Evolutionary conservation across 2,888 invertebrate genomes (phyloP), one percentile per base, ranked within the genome.

Genomic region (Timema podura): DNA sequence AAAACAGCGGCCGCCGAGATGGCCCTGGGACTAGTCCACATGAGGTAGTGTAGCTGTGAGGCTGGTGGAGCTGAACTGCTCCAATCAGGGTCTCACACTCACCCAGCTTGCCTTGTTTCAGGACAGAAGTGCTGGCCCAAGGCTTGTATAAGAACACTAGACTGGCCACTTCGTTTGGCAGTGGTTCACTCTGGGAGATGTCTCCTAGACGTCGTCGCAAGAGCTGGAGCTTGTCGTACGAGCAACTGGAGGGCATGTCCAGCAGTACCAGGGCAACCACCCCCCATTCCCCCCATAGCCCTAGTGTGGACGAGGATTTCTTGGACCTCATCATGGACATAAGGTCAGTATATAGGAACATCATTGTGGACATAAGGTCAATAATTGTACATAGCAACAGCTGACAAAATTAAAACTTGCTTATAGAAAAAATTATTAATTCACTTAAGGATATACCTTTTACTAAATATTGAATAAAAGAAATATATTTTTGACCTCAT

Each of bases 1-100:
- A 91, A 91, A 75, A 89, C 91, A 69, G 96, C 96, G 68, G 97
- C 97, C 49, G 92, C 95, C 0, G 96, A 96, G 82, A 93, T 97
- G 89, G 97, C 97, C 45, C 88, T 93, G 72, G 95, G 93, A 0
- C 86, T 97, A 71, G 93, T 93, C 5, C 91, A 92, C 75, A 89
- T 91, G 45, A 87, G 88, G 80, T 79, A 74, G 30, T 30, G 30
- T 30, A 30, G 30, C 30, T 30, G 30, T 30, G 30, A 30, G 15
- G 13, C n/a, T 0, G 57, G 15, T 57, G 57, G 16, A 15, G 57
- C 9, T 3, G 16, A 16, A 44, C 30, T 30, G 30, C 30, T 30
- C 30, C 30, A 3, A 30, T 30, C 30, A 30, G 30, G 30, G 30
- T 30, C 2, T 64, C 1, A 1, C 1, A 30, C 30, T 30, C 2